These are phyloP conservation scores for Chironomus tentans DNA, from an alignment of 2,888 invertebrate genomes.

Conservation along the genomic window DNA sequence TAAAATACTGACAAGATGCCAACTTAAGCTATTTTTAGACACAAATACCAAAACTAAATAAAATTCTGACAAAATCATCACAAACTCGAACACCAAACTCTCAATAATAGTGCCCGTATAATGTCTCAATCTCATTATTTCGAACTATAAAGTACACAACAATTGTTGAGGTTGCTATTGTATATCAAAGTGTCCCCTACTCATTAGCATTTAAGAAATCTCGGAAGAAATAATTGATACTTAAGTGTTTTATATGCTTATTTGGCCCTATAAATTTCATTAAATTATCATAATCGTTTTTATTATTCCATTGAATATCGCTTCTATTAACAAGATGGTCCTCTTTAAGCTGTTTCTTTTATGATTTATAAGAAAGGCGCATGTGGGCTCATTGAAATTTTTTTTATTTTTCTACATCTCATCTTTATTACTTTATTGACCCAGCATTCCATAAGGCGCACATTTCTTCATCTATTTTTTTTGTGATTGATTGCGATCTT, in stretches of 20 bases:
- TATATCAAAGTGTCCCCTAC: not conserved
- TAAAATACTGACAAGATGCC: too few species aligned
- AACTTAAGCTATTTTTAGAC: too few species aligned
- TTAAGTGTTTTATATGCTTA: not conserved
- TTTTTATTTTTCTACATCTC: not conserved
- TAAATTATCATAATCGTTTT: not conserved
- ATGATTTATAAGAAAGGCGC: not conserved
- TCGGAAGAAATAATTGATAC: not conserved
- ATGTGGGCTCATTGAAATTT: not conserved
- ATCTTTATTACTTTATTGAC: conserved; percentile 1
- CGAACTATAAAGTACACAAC: not conserved
- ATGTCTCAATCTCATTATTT: not conserved
- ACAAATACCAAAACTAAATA: too few species aligned
- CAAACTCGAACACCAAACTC: too few species aligned
- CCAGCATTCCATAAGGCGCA: conserved; percentile 7
- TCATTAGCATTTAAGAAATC: not conserved
- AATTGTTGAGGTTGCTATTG: too few species aligned
- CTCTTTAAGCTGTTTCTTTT: not conserved
- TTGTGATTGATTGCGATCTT: too few species aligned
- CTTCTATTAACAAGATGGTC: conserved; percentile 17
- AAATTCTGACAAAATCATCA: too few species aligned
- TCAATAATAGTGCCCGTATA: conserved; percentile 10
- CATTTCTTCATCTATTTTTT: too few species aligned
- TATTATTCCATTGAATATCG: too few species aligned
- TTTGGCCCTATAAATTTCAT: conserved; percentile 7